These are phyloP conservation scores for Setipinna tenuifilis DNA, from an alignment of 2,797 vertebrate genomes.

Conservation along the genomic window DNA sequence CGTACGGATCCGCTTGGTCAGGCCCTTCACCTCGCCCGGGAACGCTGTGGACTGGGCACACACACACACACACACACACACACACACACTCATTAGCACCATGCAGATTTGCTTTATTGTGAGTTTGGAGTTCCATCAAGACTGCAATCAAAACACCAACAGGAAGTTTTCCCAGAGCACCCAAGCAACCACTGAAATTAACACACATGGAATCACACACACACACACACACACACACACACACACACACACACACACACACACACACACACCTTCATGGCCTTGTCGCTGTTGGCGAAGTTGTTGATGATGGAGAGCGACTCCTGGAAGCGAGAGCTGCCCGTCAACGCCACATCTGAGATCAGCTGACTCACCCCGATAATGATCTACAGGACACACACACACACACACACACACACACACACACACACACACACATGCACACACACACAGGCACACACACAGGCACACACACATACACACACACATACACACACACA, in stretches of 20 bases:
- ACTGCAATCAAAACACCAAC: no score
- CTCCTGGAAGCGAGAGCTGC: conserved; percentile 95
- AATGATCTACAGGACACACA: conserved; percentile 82
- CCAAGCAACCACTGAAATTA: no score
- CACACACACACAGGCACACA: no score
- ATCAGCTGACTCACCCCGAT: conserved; percentile 97
- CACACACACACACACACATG: no score
- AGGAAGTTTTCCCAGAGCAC: no score
- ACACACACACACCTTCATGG: conserved; percentile 84
- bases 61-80: not conserved
- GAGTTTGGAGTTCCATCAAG: no score
- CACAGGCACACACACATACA: no score
- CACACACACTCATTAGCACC: not conserved
- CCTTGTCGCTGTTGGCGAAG: conserved; percentile 96
- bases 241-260: not conserved
- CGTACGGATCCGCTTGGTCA: conserved; percentile 94
- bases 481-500: no score
- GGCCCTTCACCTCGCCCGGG: conserved; percentile 91
- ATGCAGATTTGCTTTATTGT: no score
- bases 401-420: not conserved
- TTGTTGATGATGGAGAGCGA: conserved; percentile 98
- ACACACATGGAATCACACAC: not conserved
- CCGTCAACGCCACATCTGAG: conserved; percentile 91
- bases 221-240: not conserved
- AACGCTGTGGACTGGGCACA: conserved; percentile 84